A percentile compares a stretch with the other conserved stretches of the same genome.
Conservation (phyloP, 2,113 vertebrate genomes). For the Butorides virescens region DNA sequence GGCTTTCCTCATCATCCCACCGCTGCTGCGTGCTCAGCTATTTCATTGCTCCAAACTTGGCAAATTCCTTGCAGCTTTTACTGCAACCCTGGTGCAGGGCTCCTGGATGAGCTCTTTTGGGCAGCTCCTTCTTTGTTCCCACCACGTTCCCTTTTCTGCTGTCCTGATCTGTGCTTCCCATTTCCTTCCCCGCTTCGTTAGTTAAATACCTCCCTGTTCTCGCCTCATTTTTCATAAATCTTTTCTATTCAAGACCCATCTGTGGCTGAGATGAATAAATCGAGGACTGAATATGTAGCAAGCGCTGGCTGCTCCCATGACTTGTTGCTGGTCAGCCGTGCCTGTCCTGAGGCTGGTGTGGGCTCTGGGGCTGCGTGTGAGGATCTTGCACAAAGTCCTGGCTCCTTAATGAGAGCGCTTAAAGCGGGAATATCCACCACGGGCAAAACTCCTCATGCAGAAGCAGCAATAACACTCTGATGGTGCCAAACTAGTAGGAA, state of each 20-base stretch:
- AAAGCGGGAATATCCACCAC: not conserved
- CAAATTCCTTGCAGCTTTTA: not conserved
- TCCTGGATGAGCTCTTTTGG: not conserved
- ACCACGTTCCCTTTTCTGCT: not conserved
- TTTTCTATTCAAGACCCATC: not conserved
- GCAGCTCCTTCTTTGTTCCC: not conserved
- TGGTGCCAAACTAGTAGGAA: constrained; percentile 45
- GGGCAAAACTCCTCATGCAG: constrained; percentile 8
- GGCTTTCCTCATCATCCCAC: accelerated
- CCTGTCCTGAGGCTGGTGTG: not conserved
- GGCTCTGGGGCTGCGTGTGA: not conserved
- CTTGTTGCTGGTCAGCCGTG: not conserved
- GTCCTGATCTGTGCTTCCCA: not conserved
- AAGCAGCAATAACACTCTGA: constrained; percentile 27
- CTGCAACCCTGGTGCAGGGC: not conserved
- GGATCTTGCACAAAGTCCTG: not conserved
- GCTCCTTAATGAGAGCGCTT: not conserved
- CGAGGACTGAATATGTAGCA: not conserved
- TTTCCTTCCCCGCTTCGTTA: not conserved
- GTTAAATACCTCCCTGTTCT: not conserved
- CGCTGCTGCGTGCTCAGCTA: not conserved
- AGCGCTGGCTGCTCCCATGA: not conserved
- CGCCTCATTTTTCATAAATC: not conserved
- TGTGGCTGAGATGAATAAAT: not conserved
- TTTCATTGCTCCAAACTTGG: not conserved